Conservation (phyloP, 2,113 vertebrate species). For the Kryptolebias marmoratus region DNA sequence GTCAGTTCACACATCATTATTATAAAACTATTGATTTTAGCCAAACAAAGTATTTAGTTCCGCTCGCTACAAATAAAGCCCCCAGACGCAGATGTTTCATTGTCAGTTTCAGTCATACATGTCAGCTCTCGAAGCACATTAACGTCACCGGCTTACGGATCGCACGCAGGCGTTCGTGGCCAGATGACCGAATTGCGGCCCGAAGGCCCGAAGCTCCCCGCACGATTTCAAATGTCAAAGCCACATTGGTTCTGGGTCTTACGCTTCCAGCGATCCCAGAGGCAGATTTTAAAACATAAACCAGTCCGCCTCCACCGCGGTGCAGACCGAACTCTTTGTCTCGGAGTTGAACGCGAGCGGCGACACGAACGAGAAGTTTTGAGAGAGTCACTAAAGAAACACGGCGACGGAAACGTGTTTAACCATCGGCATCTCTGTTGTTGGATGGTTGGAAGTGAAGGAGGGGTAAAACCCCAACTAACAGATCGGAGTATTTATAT, state of each 20-base stretch:
- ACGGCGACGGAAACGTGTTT: slow-evolving; percentile 53
- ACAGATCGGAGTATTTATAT: slow-evolving; percentile 83
- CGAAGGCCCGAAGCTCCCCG: slow-evolving; percentile 25
- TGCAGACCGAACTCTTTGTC: slow-evolving; percentile 37
- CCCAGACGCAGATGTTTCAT: slow-evolving; percentile 1
- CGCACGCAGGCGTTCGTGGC: slow-evolving; percentile 30
- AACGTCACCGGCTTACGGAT: slow-evolving; percentile 22
- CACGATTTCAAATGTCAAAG: slow-evolving; percentile 66
- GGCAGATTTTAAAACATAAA: slow-evolving; percentile 47
- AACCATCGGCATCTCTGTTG: slow-evolving; percentile 56
- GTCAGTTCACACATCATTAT: background rate
- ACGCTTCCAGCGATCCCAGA: slow-evolving; percentile 26
- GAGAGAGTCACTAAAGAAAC: slow-evolving; percentile 67
- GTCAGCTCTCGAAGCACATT: slow-evolving; percentile 5
- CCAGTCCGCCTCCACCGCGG: slow-evolving; percentile 37
- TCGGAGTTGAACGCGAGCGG: slow-evolving; percentile 53
- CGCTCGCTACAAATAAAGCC: slow-evolving; percentile 16
- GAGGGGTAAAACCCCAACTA: slow-evolving; percentile 63
- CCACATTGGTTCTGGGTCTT: slow-evolving; percentile 67
- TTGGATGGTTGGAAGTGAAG: slow-evolving; percentile 13
- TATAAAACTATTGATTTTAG: background rate
- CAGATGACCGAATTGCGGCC: slow-evolving; percentile 51
- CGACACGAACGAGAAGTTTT: slow-evolving; percentile 49
- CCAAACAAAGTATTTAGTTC: background rate
- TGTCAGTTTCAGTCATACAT: background rate